Evolutionary conservation across 2,797 vertebrate genomes (phyloP).

Genomic region (Synanceia verrucosa): DNA sequence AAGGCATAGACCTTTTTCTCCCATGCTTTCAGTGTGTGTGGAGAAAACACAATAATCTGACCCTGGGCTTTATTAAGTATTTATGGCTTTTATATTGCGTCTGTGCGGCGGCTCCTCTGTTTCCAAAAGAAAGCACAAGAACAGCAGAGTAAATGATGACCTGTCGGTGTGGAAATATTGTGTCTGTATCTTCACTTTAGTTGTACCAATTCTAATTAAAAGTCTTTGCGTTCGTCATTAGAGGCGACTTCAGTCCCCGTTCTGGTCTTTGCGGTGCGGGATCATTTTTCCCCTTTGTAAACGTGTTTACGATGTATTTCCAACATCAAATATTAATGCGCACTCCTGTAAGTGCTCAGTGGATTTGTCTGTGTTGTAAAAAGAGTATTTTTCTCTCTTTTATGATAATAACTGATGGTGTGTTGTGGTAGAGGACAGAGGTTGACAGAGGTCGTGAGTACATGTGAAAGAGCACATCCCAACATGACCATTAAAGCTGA

Average conservation of each 20-base stretch:
- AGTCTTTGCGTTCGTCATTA: neutral
- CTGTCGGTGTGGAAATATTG: neutral
- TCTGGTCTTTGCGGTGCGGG: neutral
- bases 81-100: constrained; percentile 10
- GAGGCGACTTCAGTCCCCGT: neutral
- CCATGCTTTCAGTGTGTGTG: neutral
- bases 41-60: constrained; percentile 10
- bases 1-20: neutral
- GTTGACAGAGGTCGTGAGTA: neutral
- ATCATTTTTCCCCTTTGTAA: neutral
- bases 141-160: neutral
- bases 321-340: constrained; percentile 50
- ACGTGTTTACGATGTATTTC: constrained; percentile 27
- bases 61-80: constrained; percentile 24
- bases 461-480: too few relatives aligned
- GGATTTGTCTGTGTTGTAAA: constrained; percentile 4
- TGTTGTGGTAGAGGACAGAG: neutral
- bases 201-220: constrained; percentile 4
- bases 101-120: neutral
- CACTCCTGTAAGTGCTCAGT: constrained; percentile 23
- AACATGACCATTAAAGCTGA: too few relatives aligned
- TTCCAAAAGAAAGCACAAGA: neutral
- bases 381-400: neutral
- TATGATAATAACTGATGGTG: neutral
- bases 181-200: neutral